Evolutionary conservation across 2,797 vertebrate genomes (phyloP), one percentile per base, ranked within the genome.

Genomic region (Austrolebias charrua): DNA sequence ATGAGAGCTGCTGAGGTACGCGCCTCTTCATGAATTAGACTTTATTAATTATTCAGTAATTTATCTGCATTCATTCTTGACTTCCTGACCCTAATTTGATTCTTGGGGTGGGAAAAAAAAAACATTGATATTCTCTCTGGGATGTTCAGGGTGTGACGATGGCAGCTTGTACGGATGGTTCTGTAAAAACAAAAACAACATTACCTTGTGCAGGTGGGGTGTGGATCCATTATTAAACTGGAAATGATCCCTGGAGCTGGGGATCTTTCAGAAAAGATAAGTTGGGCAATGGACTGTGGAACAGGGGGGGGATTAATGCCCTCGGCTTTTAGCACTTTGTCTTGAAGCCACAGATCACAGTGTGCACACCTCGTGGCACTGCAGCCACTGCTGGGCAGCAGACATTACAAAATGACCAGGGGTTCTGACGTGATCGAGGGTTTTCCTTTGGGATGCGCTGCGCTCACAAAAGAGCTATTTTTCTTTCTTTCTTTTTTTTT

Each of bases 181-280:
- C 60, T 84, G 81, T 84, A 77, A 88, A n/a, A 84, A 86, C 80
- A 83, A 82, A 78, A 83, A 80, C 72, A 88, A 82, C 75, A 78
- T 84, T 87, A 80, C 78, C 56, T 59, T 73, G 86, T 80, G 90
- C 80, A 83, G 84, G 84, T 89, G 78, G 82, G 83, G 61, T 28
- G 19, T 66, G 71, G 58, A 62, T 81, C 67, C 69, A 81, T 89
- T 86, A 90, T 92, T 87, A 88, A 88, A 84, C 73, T 28, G 67
- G 87, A 83, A 83, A 83, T 75, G 79, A 63, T 90, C 86, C 87
- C 73, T 15, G 56, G 75, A 77, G 87, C 73, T 55, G 69, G 73
- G 80, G 81, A 79, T 81, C 71, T 86, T 81, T 82, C 70, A 70
- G 79, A 80, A 83, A 82, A 76, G 79, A 86, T 76, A 81, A 83